Evolutionary conservation across 2,113 vertebrate genomes (phyloP).

Genomic region (Coregonus clupeaformis): DNA sequence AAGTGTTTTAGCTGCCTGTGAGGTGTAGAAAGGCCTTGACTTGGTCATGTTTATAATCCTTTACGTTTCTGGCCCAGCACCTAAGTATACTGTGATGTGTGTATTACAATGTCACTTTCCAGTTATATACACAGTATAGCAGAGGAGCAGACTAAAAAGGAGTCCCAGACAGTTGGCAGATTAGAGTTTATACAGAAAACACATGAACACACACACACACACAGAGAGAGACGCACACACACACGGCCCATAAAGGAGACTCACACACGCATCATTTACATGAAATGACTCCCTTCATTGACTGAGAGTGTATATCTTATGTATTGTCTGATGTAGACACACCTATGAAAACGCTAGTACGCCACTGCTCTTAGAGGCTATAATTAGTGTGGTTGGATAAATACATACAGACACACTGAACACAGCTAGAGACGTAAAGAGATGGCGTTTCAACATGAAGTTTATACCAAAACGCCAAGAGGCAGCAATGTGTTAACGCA

Average conservation of each 20-base stretch:
- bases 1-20: neutral
- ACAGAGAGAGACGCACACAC: too few species aligned
- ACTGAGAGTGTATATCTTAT: neutral
- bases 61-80: too few species aligned
- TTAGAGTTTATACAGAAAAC: neutral
- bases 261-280: neutral
- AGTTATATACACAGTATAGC: too few species aligned
- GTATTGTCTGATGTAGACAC: neutral
- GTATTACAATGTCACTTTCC: too few species aligned
- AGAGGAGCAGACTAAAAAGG: too few species aligned
- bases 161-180: neutral
- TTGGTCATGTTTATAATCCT: neutral
- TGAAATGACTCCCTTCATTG: neutral
- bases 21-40: neutral
- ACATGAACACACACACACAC: slow-evolving; percentile 5
- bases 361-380: neutral
- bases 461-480: too few species aligned
- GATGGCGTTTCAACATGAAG: too few species aligned
- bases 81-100: too few species aligned
- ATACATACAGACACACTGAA: too few species aligned
- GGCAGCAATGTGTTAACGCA: too few species aligned
- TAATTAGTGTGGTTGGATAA: neutral
- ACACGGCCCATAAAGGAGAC: too few species aligned
- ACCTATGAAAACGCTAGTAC: neutral
- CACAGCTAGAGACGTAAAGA: too few species aligned